A percentile compares a stretch with the other conserved stretches of the same genome.
phyloP scores from a whole-genome alignment of 1,140 invertebrate species.

The Lepidurus apus region DNA sequence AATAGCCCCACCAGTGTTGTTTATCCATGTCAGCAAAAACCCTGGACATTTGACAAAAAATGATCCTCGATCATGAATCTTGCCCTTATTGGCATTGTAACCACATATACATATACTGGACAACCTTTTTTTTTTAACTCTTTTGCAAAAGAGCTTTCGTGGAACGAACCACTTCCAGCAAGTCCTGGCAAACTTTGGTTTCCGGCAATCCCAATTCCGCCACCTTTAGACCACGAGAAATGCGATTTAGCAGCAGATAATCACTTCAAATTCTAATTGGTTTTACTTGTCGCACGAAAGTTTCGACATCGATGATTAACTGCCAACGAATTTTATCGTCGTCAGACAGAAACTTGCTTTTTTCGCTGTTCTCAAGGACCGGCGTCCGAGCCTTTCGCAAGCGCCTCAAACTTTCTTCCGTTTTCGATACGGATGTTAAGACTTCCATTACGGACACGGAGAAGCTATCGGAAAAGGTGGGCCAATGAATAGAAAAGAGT shows the following conservation, averaged over 20 bases:
- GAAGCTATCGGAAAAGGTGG: slow-evolving; percentile 59
- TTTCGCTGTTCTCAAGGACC: slow-evolving; percentile 43
- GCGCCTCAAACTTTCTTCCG: slow-evolving; percentile 82
- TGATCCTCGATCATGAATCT: neutral
- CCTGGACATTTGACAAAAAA: neutral
- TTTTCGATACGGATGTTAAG: slow-evolving; percentile 85
- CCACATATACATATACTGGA: neutral
- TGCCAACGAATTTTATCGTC: slow-evolving; percentile 92
- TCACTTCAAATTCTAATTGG: no score
- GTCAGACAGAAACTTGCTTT: slow-evolving; percentile 57
- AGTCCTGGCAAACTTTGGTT: neutral
- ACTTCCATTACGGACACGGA: slow-evolving; percentile 74
- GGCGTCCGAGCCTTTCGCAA: slow-evolving; percentile 78
- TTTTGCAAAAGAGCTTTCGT: neutral
- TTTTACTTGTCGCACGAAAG: slow-evolving; percentile 41
- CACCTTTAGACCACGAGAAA: neutral
- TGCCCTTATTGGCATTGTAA: slow-evolving; percentile 6
- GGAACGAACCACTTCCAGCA: neutral
- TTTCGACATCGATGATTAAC: slow-evolving; percentile 74
- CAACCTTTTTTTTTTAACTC: neutral
- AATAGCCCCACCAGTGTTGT: no score
- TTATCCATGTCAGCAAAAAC: no score
- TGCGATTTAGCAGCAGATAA: neutral
- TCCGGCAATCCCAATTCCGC: neutral
- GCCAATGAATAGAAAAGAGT: slow-evolving; percentile 34